A percentile compares a stretch with the other conserved stretches of the same genome.
Evolutionary conservation across 2,888 invertebrate species (phyloP).

Genomic region (Dicranocentrus wangi): DNA sequence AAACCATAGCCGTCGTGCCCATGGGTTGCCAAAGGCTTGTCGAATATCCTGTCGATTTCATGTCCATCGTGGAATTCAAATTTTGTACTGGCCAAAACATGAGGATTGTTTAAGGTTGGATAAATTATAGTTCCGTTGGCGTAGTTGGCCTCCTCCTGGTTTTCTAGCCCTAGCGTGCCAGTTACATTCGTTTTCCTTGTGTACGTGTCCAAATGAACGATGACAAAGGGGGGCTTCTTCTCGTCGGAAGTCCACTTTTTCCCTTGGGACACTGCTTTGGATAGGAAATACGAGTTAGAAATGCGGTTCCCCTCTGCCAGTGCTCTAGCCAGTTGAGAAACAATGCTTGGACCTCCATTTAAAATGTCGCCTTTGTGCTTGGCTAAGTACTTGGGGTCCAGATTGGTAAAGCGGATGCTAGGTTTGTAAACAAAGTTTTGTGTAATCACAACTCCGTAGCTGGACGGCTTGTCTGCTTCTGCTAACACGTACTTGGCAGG

Average conservation of each 20-base stretch:
- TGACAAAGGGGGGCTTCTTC: constrained; percentile 57
- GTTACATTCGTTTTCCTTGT: constrained; percentile 52
- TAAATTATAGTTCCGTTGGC: constrained; percentile 62
- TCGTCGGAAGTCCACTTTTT: constrained; percentile 30
- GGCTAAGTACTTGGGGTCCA: constrained; percentile 29
- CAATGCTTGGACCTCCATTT: constrained; percentile 50
- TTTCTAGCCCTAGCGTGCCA: constrained; percentile 26
- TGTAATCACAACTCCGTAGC: constrained; percentile 56
- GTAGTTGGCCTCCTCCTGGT: constrained; percentile 49
- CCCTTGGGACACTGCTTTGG: constrained; percentile 22
- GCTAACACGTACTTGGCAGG: not conserved
- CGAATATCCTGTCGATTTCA: constrained; percentile 51
- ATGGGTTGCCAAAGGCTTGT: constrained; percentile 46
- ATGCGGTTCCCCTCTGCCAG: constrained; percentile 56
- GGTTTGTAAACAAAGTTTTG: constrained; percentile 52
- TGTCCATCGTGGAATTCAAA: constrained; percentile 56
- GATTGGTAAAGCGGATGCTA: constrained; percentile 38
- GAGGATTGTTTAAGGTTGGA: constrained; percentile 44
- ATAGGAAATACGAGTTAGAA: constrained; percentile 49
- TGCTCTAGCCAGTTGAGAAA: constrained; percentile 57
- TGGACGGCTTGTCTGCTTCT: constrained; percentile 40
- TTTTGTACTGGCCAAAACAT: constrained; percentile 57
- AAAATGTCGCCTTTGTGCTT: constrained; percentile 38
- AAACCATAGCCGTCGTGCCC: constrained; percentile 28
- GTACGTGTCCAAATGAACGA: constrained; percentile 56